Conservation (phyloP, 2,888 invertebrate species). For the Acronicta psi region DNA sequence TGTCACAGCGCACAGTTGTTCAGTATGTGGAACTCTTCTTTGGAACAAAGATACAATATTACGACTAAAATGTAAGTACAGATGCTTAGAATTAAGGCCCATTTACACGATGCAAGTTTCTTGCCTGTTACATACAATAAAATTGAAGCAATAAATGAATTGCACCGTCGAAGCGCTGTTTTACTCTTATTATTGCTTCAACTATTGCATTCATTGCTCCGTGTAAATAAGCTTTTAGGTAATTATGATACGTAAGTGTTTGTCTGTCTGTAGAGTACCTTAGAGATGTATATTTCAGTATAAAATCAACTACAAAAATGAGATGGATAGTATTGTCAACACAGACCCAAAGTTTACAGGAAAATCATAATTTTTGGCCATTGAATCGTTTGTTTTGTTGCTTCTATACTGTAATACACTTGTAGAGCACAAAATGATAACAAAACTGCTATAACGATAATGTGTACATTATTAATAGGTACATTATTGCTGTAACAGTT, state of each 20-base stretch:
- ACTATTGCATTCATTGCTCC: too few relatives aligned
- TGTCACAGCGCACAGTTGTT: slow-evolving; percentile 19
- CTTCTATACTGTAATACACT: slow-evolving; percentile 6
- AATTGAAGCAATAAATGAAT: too few relatives aligned
- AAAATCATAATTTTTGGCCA: background rate
- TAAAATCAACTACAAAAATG: slow-evolving; percentile 19
- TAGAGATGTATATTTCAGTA: slow-evolving; percentile 16
- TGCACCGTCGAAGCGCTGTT: too few relatives aligned
- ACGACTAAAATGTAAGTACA: slow-evolving; percentile 27
- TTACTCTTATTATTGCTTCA: too few relatives aligned
- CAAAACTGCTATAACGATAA: too few relatives aligned
- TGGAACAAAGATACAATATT: slow-evolving; percentile 11
- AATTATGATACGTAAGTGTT: slow-evolving; percentile 29
- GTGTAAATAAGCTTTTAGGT: too few relatives aligned
- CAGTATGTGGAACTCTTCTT: slow-evolving; percentile 28
- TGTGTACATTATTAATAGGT: slow-evolving; percentile 10
- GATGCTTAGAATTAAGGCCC: slow-evolving; percentile 35
- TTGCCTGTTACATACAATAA: too few relatives aligned
- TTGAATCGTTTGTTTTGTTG: background rate
- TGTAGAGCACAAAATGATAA: too few relatives aligned
- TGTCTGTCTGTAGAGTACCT: slow-evolving; percentile 36
- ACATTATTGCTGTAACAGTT: slow-evolving; percentile 15
- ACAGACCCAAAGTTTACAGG: background rate
- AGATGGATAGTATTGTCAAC: background rate
- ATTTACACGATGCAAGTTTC: too few relatives aligned